Base-by-base conservation (phyloP, 2,888 invertebrate species). In the Criorhina ranunculi region DNA sequence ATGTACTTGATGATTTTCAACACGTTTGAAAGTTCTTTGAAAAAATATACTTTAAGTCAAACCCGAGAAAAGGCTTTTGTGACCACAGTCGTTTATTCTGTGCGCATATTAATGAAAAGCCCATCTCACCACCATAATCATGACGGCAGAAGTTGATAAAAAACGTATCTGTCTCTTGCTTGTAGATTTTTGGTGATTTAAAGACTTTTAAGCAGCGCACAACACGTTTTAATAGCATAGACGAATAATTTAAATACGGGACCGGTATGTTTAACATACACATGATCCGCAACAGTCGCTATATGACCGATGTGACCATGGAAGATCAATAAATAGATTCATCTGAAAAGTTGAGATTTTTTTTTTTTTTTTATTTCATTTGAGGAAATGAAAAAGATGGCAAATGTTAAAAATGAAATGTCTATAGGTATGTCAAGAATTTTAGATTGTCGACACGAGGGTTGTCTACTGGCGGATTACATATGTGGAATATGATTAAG, bases 201-300 rank as follows among this genome's bases (percentile, higher is more conserved):
- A 57, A 57, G 40, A 53, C 24, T 53, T 46, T 60, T 55, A 17
- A 15, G 31, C 19, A 3, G n/a, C n/a, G 33, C 37, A 44, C 60
- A 72, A 76, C 77, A 64, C 51, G 70, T 72, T 72, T n/a, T 24
- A 46, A 62, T 40, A 33, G 57, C 40, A 55, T 24, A 40, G 29
- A 12, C 15, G 44, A 62, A 70, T 57, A 57, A 69, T 53, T 66
- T 40, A 59, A 59, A 31, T 42, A 42, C 19, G 6, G 49, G 77
- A 83, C 82, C 82, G 82, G 82, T 83, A 77, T 82, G 37, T 64
- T 73, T 66, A 46, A 40, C 40, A 76, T 64, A 55, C 57, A 76
- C 57, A 66, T 40, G 40, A 66, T 66, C 31, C 15, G 8, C 37
- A 8, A 66, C 29, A 66, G 37, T 66, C 31, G 53, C 70, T 57